These are phyloP conservation scores for Acanthosepion lycidas DNA, from an alignment of 2,888 invertebrate genomes.

Conservation along the genomic window DNA sequence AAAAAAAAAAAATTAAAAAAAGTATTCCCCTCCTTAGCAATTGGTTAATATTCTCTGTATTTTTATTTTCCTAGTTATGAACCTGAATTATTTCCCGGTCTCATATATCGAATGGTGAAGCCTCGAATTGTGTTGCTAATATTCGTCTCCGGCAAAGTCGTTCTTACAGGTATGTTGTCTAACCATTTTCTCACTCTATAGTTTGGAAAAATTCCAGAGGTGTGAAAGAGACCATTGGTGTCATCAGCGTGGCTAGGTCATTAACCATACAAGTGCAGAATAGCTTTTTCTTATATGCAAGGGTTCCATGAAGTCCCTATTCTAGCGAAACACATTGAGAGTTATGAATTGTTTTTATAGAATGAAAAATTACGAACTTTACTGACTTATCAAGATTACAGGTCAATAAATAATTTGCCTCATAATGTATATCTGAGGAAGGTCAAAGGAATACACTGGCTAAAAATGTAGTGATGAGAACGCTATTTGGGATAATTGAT, in stretches of 20 bases:
- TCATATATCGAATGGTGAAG: conserved; percentile 97
- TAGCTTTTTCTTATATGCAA: no score
- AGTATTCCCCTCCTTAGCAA: no score
- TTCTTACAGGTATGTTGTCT: conserved; percentile 82
- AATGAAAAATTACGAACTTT: no score
- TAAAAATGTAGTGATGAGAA: no score
- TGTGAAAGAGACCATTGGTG: not conserved
- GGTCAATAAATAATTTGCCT: no score
- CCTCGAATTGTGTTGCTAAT: conserved; percentile 96
- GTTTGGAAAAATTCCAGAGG: not conserved
- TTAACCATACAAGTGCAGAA: not conserved
- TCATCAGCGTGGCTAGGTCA: not conserved
- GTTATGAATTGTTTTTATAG: no score
- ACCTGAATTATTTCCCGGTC: conserved; percentile 98
- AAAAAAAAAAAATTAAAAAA: not conserved
- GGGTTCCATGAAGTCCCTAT: no score
- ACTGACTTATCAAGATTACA: no score
- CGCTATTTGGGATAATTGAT: no score
- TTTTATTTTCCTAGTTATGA: conserved; percentile 83
- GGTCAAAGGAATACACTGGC: no score
- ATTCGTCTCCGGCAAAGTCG: conserved; percentile 99
- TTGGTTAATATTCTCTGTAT: not conserved
- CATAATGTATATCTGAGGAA: no score
- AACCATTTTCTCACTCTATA: not conserved
- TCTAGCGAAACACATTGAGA: no score